Conservation (phyloP, 2,113 vertebrate species). For the Benitochromis conjunctus region DNA sequence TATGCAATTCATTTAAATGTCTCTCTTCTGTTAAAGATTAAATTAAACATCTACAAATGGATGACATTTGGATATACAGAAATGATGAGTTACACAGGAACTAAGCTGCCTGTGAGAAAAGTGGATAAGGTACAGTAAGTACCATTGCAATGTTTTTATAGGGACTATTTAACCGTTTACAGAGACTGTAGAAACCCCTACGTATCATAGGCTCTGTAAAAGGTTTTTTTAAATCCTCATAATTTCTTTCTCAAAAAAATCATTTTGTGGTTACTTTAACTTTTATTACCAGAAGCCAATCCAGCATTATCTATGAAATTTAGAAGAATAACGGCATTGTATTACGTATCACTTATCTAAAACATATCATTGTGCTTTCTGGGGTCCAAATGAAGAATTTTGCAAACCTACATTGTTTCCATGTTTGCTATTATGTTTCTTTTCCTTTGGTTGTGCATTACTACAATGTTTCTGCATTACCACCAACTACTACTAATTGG, state of each 20-base stretch:
- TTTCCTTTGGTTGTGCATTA: neutral
- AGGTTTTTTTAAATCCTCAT: neutral
- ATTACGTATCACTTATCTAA: neutral
- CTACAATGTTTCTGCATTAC: neutral
- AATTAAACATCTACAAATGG: slow-evolving; percentile 4
- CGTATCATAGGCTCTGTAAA: neutral
- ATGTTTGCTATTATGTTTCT: neutral
- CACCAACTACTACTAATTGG: neutral
- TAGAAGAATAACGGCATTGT: neutral
- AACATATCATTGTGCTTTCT: neutral
- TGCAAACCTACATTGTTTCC: neutral
- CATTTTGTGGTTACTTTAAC: neutral
- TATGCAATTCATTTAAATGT: neutral
- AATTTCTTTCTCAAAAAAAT: neutral
- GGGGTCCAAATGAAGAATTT: neutral
- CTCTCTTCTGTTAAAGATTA: neutral
- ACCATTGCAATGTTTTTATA: neutral
- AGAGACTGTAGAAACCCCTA: neutral
- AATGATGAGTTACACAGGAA: neutral
- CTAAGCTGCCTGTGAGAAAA: neutral
- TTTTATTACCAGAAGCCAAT: neutral
- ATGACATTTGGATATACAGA: neutral
- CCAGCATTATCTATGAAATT: neutral
- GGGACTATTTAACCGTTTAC: neutral
- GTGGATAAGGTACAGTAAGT: neutral